phyloP scores from a whole-genome alignment of 2,113 vertebrate species.

The Glareola pratincola region DNA sequence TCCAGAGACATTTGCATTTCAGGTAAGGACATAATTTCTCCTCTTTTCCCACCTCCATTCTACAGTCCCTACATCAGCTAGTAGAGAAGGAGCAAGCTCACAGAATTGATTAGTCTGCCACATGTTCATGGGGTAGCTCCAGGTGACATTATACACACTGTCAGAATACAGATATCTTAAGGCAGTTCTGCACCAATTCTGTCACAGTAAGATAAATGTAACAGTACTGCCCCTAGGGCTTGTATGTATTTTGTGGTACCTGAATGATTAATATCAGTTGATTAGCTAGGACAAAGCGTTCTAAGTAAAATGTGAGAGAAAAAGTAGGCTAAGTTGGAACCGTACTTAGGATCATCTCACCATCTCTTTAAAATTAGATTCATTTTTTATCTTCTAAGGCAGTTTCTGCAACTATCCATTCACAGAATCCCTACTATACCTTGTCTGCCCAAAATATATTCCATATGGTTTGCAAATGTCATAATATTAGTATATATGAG shows the following conservation, averaged over 20 bases:
- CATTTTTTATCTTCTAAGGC: background rate
- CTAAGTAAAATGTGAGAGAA: constrained; percentile 7
- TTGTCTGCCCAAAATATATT: background rate
- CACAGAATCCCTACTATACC: background rate
- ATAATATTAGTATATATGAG: background rate
- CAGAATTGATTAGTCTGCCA: constrained; percentile 15
- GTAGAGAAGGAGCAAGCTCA: background rate
- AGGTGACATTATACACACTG: constrained; percentile 3
- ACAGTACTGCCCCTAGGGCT: background rate
- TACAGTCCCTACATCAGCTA: background rate
- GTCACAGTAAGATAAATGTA: constrained; percentile 57
- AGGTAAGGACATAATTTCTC: background rate
- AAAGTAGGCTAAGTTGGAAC: constrained; percentile 25
- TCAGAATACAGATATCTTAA: constrained; percentile 13
- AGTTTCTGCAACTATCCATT: background rate
- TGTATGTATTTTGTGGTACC: background rate
- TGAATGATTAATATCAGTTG: constrained; percentile 54
- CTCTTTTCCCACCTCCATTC: background rate
- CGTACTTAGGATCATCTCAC: background rate
- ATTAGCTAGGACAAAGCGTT: constrained; percentile 34
- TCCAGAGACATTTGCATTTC: background rate
- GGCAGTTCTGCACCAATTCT: constrained; percentile 53
- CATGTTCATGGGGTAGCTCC: background rate
- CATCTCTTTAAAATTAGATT: constrained; percentile 12
- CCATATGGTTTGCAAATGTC: background rate